Evolutionary conservation across 2,113 vertebrate genomes (phyloP), one percentile per base, ranked within the genome.

Genomic region (Boulengeromyrus knoepffleri): DNA sequence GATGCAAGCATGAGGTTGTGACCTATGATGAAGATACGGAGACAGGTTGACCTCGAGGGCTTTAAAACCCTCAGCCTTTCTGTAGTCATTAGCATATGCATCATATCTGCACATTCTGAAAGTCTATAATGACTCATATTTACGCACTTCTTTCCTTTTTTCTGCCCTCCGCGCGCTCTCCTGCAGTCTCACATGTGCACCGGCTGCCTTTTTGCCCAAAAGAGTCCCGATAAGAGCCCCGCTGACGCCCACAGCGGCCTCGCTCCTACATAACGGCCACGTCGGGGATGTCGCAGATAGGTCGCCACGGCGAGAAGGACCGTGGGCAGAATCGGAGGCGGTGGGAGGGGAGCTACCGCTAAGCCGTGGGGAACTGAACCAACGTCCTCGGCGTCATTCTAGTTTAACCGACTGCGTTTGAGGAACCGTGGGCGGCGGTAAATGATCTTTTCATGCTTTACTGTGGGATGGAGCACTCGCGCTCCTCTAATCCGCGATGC

Each of bases 21-120:
- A 89, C 70, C 70, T 53, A 46, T 83, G 8, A 74, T 83, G n/a
- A 12, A 89, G 49, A 89, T 46, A 39, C 21, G 19, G 62, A 39
- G 24, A 74, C 36, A 42, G 42, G 39, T 2, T 87, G 46, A 87
- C 85, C 85, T 50, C 3, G 36, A 39, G 8, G 49, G 74, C 6
- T 89, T 56, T 46, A 31, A 74, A 90, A 87, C 53, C 85, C 87
- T 47, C 31, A 45, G 91, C 91, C 91, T 91, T 92, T 94, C 24
- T 27, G 91, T 92, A 88, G 91, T 56, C 93, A 92, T 95, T 94
- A 94, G 94, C 93, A 96, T 95, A 92, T 90, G 94, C 94, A 94
- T 95, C 95, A 49, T 92, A 93, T 95, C 94, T 92, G 96, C 93
- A 94, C 94, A 94, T 95, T 96, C 94, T 95, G 95, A 97, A 97